A percentile compares a stretch with the other conserved stretches of the same genome.
Evolutionary conservation across 2,113 vertebrate species (phyloP).

Genomic region (Serilophus lunatus): DNA sequence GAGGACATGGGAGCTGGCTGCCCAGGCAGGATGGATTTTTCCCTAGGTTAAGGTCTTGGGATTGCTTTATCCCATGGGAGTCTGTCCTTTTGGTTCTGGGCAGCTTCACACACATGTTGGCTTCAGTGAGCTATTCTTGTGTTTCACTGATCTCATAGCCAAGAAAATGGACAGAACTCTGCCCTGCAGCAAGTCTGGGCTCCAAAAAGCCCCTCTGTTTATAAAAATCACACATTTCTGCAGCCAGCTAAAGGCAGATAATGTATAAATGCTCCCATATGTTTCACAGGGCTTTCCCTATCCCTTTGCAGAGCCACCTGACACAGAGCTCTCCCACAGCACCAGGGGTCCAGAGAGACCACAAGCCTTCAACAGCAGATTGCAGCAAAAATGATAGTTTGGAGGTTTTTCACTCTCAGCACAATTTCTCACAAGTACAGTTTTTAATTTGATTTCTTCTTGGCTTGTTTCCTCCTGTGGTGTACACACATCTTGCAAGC

Average conservation of each 20-base stretch:
- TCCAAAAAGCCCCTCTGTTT: background rate
- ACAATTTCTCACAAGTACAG: conserved; percentile 15
- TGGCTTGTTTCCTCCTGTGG: conserved; percentile 41
- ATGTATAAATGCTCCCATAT: background rate
- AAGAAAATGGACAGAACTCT: background rate
- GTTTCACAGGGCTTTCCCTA: background rate
- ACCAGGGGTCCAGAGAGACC: background rate
- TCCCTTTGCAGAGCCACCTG: background rate
- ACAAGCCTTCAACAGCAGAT: background rate
- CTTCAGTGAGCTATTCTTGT: background rate
- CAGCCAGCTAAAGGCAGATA: background rate
- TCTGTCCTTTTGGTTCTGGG: background rate
- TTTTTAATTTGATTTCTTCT: conserved; percentile 53
- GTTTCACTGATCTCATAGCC: background rate
- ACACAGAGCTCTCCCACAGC: background rate
- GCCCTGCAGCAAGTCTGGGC: background rate
- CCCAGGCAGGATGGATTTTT: background rate
- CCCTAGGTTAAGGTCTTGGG: background rate
- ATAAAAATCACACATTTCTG: background rate
- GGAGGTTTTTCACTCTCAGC: background rate
- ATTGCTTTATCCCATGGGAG: background rate
- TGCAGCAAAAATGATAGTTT: background rate
- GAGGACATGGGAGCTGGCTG: background rate
- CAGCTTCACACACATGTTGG: background rate
- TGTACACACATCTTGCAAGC: conserved; percentile 16